These are phyloP conservation scores for Bombus turneri DNA, from an alignment of 1,140 invertebrate genomes.

Conservation along the genomic window DNA sequence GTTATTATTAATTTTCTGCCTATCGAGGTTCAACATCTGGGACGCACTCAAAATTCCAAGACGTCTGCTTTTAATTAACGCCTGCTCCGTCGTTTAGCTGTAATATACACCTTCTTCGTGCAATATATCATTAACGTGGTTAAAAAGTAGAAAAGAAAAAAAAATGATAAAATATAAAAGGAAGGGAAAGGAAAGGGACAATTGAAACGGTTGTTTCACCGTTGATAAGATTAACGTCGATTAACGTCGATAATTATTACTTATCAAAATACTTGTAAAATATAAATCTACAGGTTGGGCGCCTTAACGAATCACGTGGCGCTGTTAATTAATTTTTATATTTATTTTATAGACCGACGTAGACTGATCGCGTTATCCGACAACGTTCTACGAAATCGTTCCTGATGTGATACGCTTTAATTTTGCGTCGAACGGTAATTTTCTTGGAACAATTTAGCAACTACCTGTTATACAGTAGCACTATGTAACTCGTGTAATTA, in stretches of 20 bases:
- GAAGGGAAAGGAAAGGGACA: neutral
- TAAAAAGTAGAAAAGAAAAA: neutral
- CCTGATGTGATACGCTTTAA: neutral
- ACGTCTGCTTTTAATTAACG: constrained; percentile 71
- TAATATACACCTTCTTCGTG: constrained; percentile 33
- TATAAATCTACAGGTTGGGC: neutral
- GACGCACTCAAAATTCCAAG: constrained; percentile 60
- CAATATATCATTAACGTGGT: constrained; percentile 18
- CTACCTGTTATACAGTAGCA: neutral
- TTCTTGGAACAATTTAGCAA: neutral
- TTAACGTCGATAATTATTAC: neutral
- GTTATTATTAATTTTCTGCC: constrained; percentile 71
- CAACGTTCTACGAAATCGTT: neutral
- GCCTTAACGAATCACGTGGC: neutral
- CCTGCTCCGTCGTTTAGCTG: constrained; percentile 27
- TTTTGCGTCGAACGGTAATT: neutral
- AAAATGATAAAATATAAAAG: neutral
- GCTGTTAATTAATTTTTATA: neutral
- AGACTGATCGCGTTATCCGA: neutral
- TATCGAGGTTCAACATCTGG: constrained; percentile 67
- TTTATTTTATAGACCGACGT: neutral
- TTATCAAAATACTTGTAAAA: neutral
- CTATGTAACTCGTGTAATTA: neutral
- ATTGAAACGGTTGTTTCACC: neutral
- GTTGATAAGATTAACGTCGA: constrained; percentile 16